A percentile compares a stretch with the other conserved stretches of the same genome.
These are phyloP conservation scores for Thalpophila matura DNA, from an alignment of 2,888 invertebrate species.

Conservation along the genomic window DNA sequence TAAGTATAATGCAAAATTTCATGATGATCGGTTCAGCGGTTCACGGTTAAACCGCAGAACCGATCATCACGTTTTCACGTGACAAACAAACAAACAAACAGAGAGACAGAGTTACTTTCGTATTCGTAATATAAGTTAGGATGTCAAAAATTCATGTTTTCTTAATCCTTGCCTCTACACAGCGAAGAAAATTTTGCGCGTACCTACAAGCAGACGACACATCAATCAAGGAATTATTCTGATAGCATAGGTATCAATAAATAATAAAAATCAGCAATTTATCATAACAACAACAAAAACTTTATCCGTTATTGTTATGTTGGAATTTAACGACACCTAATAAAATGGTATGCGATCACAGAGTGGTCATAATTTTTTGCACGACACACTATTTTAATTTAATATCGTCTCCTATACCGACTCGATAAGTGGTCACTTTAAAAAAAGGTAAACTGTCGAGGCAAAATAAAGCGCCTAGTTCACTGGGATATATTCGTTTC, in stretches of 20 bases:
- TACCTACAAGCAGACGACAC: neutral
- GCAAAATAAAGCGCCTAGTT: slow-evolving; percentile 42
- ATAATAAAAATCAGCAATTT: slow-evolving; percentile 35
- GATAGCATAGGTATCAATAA: slow-evolving; percentile 25
- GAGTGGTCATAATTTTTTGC: slow-evolving; percentile 49
- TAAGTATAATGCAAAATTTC: too few species aligned
- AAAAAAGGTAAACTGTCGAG: slow-evolving; percentile 50
- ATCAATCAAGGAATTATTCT: slow-evolving; percentile 9
- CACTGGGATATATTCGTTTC: slow-evolving; percentile 39
- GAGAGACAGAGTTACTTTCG: too few species aligned
- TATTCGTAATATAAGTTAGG: too few species aligned
- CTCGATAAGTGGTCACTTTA: slow-evolving; percentile 52
- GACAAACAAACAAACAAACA: too few species aligned
- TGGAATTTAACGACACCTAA: slow-evolving; percentile 61
- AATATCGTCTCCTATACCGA: slow-evolving; percentile 43
- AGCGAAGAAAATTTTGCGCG: neutral
- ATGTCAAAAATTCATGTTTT: too few species aligned
- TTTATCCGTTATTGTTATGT: slow-evolving; percentile 41
- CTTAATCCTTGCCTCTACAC: too few species aligned
- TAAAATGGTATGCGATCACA: slow-evolving; percentile 47
- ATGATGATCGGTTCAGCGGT: too few species aligned
- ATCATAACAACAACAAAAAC: slow-evolving; percentile 55
- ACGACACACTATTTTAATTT: slow-evolving; percentile 48
- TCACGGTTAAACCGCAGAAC: too few species aligned
- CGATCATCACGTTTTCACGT: too few species aligned